Evolutionary conservation across 1,140 invertebrate species (phyloP).

Genomic region (Drosophila leontia): DNA sequence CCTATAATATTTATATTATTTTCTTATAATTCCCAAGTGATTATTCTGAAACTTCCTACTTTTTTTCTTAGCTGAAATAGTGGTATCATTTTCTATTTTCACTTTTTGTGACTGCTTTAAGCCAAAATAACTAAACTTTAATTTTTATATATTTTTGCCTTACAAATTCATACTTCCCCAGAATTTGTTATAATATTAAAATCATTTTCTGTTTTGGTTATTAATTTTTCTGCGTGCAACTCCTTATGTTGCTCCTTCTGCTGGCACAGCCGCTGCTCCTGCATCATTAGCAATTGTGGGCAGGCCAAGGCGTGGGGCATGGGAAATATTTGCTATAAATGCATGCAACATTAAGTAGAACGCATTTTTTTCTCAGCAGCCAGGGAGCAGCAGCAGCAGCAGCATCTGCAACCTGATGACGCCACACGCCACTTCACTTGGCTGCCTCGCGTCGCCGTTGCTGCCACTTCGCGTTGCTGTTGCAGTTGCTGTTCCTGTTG

Average conservation of each 20-base stretch:
- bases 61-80: too few species aligned
- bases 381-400: slow-evolving; percentile 24
- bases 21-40: too few species aligned
- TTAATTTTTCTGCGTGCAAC: slow-evolving; percentile 18
- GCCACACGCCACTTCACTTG: slow-evolving; percentile 81
- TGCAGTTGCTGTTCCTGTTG: slow-evolving; percentile 19
- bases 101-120: too few species aligned
- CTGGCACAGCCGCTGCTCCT: slow-evolving; percentile 30
- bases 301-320: slow-evolving; percentile 67
- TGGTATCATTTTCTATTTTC: too few species aligned
- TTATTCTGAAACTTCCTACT: too few species aligned
- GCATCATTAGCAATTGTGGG: slow-evolving; percentile 82
- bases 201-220: not conserved
- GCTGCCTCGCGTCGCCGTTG: slow-evolving; percentile 59
- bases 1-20: too few species aligned
- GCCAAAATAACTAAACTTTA: too few species aligned
- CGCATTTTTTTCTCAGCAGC: slow-evolving; percentile 67
- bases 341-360: slow-evolving; percentile 83
- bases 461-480: slow-evolving; percentile 45
- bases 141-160: not conserved
- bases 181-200: not conserved
- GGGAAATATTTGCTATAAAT: slow-evolving; percentile 84
- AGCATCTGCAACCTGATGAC: slow-evolving; percentile 72
- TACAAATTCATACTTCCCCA: not conserved
- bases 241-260: slow-evolving; percentile 30